A percentile compares a stretch with the other conserved stretches of the same genome.
Conservation (phyloP, 2,888 invertebrate species). For the Pegoplata infirma region DNA sequence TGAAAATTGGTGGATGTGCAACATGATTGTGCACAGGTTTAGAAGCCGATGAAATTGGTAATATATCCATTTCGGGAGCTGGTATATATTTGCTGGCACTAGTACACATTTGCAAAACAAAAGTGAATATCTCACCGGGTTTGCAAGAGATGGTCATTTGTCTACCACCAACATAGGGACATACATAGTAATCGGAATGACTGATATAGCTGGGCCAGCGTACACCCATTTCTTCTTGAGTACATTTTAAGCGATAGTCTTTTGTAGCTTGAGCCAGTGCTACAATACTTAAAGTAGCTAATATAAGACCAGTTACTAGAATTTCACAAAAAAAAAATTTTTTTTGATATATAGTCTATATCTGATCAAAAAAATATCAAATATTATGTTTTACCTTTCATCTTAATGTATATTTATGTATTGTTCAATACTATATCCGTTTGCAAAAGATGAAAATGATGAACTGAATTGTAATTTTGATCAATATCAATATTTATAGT, state of each 20-base stretch:
- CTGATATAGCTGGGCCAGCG: slow-evolving; percentile 76
- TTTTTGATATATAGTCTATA: too few species aligned
- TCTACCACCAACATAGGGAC: slow-evolving; percentile 67
- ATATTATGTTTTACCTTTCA: slow-evolving; percentile 72
- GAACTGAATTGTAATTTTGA: slow-evolving; percentile 67
- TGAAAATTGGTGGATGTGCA: slow-evolving; percentile 33
- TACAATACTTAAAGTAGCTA: slow-evolving; percentile 66
- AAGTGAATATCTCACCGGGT: slow-evolving; percentile 73
- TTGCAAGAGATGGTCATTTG: slow-evolving; percentile 69
- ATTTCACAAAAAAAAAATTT: slow-evolving; percentile 11
- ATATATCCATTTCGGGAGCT: slow-evolving; percentile 68
- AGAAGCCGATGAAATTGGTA: slow-evolving; percentile 70
- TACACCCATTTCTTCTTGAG: slow-evolving; percentile 70
- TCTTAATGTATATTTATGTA: slow-evolving; percentile 61
- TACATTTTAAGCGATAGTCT: slow-evolving; percentile 70
- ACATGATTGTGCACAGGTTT: slow-evolving; percentile 26
- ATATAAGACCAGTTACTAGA: slow-evolving; percentile 68
- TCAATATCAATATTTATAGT: slow-evolving; percentile 71
- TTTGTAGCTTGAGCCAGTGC: slow-evolving; percentile 68
- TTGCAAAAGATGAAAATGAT: slow-evolving; percentile 67
- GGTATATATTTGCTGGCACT: slow-evolving; percentile 70
- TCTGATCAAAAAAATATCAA: too few species aligned
- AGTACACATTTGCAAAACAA: slow-evolving; percentile 73
- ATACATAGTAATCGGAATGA: slow-evolving; percentile 72
- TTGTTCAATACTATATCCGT: slow-evolving; percentile 66